Evolutionary conservation across 2,888 invertebrate species (phyloP).

Genomic region (Scaeva pyrastri): DNA sequence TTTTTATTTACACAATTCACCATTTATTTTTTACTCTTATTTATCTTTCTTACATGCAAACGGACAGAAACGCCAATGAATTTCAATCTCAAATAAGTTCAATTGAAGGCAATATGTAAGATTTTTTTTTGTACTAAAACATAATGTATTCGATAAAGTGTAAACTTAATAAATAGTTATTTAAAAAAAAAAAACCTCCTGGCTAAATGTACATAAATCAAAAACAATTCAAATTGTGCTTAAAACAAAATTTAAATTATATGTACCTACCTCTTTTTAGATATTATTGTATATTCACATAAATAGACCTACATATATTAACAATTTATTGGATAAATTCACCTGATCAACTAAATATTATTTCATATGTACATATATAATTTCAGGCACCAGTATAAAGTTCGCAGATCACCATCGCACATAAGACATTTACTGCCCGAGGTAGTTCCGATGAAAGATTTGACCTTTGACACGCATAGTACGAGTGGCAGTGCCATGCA

Average conservation of each 20-base stretch:
- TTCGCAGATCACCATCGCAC: constrained; percentile 83
- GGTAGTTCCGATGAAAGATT: constrained; percentile 83
- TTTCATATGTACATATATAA: not conserved
- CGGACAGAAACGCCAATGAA: constrained; percentile 71
- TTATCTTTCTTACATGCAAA: constrained; percentile 68
- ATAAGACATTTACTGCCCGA: constrained; percentile 83
- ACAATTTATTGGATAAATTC: too few relatives aligned
- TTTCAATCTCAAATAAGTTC: constrained; percentile 76
- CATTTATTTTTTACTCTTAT: constrained; percentile 47
- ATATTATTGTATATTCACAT: too few relatives aligned
- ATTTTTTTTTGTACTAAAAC: constrained; percentile 42
- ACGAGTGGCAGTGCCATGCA: constrained; percentile 78
- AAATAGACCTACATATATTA: too few relatives aligned
- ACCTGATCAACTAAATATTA: too few relatives aligned
- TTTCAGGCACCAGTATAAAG: constrained; percentile 82
- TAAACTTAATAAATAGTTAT: not conserved
- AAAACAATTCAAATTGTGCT: not conserved
- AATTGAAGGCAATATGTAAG: constrained; percentile 78
- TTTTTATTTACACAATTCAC: constrained; percentile 43
- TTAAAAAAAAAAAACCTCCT: not conserved
- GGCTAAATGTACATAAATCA: not conserved
- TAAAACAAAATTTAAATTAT: not conserved
- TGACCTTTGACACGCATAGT: constrained; percentile 82
- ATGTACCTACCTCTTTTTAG: too few relatives aligned
- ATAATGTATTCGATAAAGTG: constrained; percentile 1